A percentile compares a stretch with the other conserved stretches of the same genome.
These are phyloP conservation scores for Zygaena filipendulae DNA, from an alignment of 2,888 invertebrate species.

Conservation along the genomic window DNA sequence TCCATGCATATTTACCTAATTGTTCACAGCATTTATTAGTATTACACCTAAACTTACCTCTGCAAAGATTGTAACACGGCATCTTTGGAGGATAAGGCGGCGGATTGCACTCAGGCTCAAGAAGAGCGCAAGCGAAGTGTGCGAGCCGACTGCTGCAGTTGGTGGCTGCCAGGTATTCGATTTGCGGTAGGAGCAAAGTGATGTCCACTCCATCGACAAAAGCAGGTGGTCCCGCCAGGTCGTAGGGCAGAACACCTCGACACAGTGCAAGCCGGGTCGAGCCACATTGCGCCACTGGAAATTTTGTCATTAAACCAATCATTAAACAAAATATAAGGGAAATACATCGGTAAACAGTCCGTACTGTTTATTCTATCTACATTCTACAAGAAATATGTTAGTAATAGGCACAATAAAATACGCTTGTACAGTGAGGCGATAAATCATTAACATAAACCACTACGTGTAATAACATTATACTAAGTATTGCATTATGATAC, in stretches of 20 bases:
- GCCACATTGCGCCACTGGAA: conserved; percentile 58
- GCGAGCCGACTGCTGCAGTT: conserved; percentile 72
- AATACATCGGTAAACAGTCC: no score
- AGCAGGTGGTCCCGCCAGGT: conserved; percentile 65
- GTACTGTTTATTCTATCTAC: no score
- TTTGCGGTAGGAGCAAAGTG: conserved; percentile 57
- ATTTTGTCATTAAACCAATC: no score
- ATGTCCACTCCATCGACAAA: conserved; percentile 43
- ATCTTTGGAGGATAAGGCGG: conserved; percentile 65
- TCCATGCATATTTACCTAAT: no score
- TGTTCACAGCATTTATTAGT: no score
- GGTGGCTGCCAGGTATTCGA: conserved; percentile 69
- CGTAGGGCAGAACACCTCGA: conserved; percentile 74
- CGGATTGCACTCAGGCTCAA: conserved; percentile 76
- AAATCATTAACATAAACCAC: no score
- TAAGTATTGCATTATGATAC: no score
- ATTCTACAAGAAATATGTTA: no score
- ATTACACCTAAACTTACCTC: conserved; percentile 69
- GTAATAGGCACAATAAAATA: no score
- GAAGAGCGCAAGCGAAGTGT: conserved; percentile 71
- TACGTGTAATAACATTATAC: no score
- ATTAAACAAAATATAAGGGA: no score
- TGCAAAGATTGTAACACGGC: conserved; percentile 74
- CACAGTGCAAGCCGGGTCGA: conserved; percentile 64
- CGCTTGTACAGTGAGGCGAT: no score